These are phyloP conservation scores for Napeogenes inachia DNA, from an alignment of 2,888 invertebrate species.

Conservation along the genomic window DNA sequence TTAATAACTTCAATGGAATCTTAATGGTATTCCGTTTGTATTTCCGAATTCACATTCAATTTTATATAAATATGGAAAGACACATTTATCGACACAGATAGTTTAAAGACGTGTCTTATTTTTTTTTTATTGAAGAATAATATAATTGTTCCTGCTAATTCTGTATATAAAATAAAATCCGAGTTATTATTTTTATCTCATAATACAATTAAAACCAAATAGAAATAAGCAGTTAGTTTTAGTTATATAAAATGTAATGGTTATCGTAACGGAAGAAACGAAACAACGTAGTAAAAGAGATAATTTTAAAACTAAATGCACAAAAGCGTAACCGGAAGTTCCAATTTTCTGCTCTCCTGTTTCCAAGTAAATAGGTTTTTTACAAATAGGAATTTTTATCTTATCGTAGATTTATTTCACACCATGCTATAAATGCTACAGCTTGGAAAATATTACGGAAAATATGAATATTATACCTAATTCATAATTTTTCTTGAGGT, in stretches of 20 bases:
- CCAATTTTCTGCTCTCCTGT: conserved; percentile 6
- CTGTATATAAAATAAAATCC: no score
- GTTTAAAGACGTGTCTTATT: no score
- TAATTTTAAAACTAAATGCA: conserved; percentile 7
- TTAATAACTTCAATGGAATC: no score
- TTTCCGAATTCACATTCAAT: no score
- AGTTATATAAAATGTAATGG: conserved; percentile 1
- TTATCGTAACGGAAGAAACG: conserved; percentile 3
- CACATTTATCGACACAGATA: no score
- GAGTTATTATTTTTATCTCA: background rate
- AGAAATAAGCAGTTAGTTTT: background rate
- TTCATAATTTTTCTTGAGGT: no score
- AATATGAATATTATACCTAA: background rate
- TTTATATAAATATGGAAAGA: no score
- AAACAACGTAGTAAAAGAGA: conserved; percentile 6
- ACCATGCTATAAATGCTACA: background rate
- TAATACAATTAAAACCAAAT: conserved; percentile 1
- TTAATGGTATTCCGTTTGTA: no score
- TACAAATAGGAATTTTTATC: conserved; percentile 5
- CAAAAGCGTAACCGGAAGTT: conserved; percentile 4
- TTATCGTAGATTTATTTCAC: conserved; percentile 1
- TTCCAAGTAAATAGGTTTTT: conserved; percentile 3
- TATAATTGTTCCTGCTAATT: no score
- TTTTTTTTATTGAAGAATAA: no score
- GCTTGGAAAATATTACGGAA: background rate